Evolutionary conservation across 1,140 invertebrate species (phyloP), one percentile per base, ranked within the genome.

Genomic region (Manduca sexta): DNA sequence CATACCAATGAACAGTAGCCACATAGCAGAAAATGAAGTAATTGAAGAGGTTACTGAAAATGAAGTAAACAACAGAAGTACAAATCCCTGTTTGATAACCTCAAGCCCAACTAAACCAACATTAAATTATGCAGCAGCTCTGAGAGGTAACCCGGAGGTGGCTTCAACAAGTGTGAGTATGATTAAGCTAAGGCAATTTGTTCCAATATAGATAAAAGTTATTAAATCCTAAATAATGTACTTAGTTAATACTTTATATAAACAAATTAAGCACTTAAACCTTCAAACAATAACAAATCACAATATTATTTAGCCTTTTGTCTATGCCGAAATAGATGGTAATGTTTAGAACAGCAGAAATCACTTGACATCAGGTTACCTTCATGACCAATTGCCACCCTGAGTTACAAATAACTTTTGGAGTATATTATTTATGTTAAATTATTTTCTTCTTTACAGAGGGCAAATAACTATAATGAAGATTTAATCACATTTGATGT

Each of bases 401-500:
- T n/a, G n/a, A n/a, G n/a, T n/a, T n/a, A n/a, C n/a, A n/a, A n/a
- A n/a, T n/a, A n/a, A n/a, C n/a, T n/a, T n/a, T 35, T 12, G n/a
- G 4, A n/a, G 5, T 14, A 8, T 5, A 26, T 26, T 26, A 26
- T 26, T 26, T 26, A n/a, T 26, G 21, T 5, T 5, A 5, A 1
- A 26, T 26, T 56, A 18, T 42, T 55, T 66, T 45, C 21, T 66
- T 45, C n/a, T 41, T 81, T 81, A 14, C 75, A 84, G 80, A 84
- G 71, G 64, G 11, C 57, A 16, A 72, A 63, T 49, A 66, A 66
- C 45, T 57, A 54, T 29, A 63, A 33, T 64, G 80, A 84, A 50
- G 77, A 84, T 55, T 63, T 84, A 38, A 84, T 82, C 13, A 69
- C 49, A 37, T 84, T 84, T 74, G 78, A 84, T 66, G 74, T 76